Percentiles rank a stretch among this genome's conserved stretches.
These are phyloP conservation scores for Steinernema scapterisci DNA, from an alignment of 2,888 invertebrate species.

Conservation along the genomic window DNA sequence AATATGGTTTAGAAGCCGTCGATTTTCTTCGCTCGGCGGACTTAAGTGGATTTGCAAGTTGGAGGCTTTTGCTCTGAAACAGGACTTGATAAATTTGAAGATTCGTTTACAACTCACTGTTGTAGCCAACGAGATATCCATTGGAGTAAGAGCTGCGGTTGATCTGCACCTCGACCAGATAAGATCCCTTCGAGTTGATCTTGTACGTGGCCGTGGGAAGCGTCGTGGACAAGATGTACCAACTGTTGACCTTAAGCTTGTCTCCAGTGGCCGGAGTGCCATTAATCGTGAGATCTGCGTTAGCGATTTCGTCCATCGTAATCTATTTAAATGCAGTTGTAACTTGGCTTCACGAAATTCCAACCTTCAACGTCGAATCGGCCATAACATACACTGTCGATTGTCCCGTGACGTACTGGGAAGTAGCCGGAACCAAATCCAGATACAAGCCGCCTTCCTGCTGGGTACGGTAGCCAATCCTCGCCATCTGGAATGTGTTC, in stretches of 20 bases:
- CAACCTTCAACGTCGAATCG: neutral
- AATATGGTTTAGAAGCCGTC: no score
- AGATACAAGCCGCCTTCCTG: neutral
- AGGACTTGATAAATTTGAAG: neutral
- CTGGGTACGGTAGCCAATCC: neutral
- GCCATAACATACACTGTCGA: no score
- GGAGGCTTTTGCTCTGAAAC: neutral
- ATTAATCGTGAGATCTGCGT: neutral
- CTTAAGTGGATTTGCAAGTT: no score
- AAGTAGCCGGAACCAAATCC: neutral
- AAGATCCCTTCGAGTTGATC: neutral
- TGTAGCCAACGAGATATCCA: neutral
- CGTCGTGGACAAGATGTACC: neutral
- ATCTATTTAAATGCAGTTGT: no score
- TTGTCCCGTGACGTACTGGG: slow-evolving; percentile 1
- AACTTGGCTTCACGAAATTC: neutral
- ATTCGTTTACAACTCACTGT: neutral
- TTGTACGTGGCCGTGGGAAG: neutral
- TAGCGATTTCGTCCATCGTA: neutral
- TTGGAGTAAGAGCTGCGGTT: neutral
- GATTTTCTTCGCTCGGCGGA: no score
- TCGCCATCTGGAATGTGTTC: neutral
- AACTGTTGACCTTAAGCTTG: neutral
- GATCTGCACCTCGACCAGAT: neutral
- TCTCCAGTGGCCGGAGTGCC: neutral